Evolutionary conservation across 1,140 invertebrate species (phyloP).

Genomic region (Ctenoplectra terminalis): DNA sequence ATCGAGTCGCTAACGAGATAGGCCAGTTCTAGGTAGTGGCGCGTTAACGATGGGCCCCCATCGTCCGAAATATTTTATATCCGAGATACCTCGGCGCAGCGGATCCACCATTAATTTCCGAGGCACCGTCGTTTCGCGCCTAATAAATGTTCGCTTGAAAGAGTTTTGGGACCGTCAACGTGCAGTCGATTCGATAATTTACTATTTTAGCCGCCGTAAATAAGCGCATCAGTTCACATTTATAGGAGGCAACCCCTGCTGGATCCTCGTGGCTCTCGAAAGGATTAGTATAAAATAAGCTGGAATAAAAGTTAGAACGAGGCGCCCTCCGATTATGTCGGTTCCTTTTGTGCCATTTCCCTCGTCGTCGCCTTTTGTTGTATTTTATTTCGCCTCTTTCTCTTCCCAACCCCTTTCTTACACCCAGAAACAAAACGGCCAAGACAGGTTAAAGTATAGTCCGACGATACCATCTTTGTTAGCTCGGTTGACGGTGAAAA

Average conservation of each 20-base stretch:
- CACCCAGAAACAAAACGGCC: not conserved
- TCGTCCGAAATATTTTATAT: slow-evolving; percentile 72
- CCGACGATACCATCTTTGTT: slow-evolving; percentile 32
- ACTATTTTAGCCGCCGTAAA: slow-evolving; percentile 64
- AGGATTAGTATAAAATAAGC: slow-evolving; percentile 39
- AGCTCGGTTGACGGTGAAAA: slow-evolving; percentile 10
- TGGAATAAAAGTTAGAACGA: slow-evolving; percentile 20
- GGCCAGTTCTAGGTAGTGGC: slow-evolving; percentile 70
- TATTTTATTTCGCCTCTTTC: not conserved
- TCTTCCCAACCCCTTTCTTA: not conserved
- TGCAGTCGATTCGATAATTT: slow-evolving; percentile 73
- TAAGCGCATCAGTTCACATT: slow-evolving; percentile 50
- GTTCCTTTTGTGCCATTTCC: not conserved
- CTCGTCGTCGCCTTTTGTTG: not conserved
- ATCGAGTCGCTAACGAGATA: slow-evolving; percentile 72
- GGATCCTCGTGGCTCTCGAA: not conserved
- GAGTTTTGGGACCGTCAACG: slow-evolving; percentile 52
- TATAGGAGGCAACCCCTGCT: slow-evolving; percentile 20
- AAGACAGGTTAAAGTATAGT: slow-evolving; percentile 24
- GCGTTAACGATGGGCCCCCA: slow-evolving; percentile 62
- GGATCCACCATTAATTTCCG: slow-evolving; percentile 69
- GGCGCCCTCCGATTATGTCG: not conserved
- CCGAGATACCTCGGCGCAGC: slow-evolving; percentile 43
- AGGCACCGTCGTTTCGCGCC: slow-evolving; percentile 66
- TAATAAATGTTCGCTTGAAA: slow-evolving; percentile 66